A percentile compares a stretch with the other conserved stretches of the same genome.
These are phyloP conservation scores for Pristionchus arcanus DNA, from an alignment of 2,888 invertebrate genomes.

Conservation along the genomic window DNA sequence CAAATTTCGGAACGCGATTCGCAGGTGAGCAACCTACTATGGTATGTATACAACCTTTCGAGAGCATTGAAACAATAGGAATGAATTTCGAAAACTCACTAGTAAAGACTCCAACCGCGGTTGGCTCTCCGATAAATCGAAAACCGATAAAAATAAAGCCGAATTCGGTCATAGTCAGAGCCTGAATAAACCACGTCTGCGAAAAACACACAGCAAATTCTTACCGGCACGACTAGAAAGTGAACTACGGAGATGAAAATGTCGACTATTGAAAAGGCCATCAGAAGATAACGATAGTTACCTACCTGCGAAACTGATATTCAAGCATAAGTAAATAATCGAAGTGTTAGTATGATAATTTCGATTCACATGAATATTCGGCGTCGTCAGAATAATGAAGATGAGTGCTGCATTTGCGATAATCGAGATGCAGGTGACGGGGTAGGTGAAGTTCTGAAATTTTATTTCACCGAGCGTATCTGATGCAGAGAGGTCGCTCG, in stretches of 20 bases:
- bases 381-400: background rate
- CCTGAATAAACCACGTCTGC: background rate
- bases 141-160: conserved; percentile 1
- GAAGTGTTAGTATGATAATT: background rate
- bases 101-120: background rate
- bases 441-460: background rate
- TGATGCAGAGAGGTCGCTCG: too few species aligned
- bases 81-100: background rate
- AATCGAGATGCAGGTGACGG: background rate
- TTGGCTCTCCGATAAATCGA: background rate
- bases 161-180: background rate
- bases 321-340: background rate
- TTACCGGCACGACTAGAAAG: background rate
- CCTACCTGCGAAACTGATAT: background rate
- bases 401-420: background rate
- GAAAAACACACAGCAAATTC: background rate
- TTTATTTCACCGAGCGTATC: too few species aligned
- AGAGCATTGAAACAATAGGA: too few species aligned
- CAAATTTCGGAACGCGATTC: too few species aligned
- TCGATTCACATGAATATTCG: background rate
- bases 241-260: background rate
- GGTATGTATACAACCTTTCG: too few species aligned
- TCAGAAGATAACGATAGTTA: background rate
- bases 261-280: background rate
- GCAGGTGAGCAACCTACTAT: too few species aligned